Percentiles rank a stretch among this genome's conserved stretches.
phyloP scores from a whole-genome alignment of 2,888 invertebrate genomes.

The Steromphala cineraria region DNA sequence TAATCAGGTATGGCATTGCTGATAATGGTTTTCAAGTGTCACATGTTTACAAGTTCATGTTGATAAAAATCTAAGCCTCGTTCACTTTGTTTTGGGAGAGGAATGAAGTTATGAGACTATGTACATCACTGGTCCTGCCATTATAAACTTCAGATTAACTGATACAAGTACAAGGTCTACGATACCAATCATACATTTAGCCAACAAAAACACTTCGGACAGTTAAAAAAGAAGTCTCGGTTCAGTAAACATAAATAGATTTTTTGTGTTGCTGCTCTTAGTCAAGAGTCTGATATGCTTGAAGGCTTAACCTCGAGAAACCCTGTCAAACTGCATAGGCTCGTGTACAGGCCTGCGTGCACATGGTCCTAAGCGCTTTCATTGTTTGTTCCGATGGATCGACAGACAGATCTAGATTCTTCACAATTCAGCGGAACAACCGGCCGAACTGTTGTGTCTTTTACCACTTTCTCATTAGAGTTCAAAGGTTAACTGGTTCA shows the following conservation, averaged over 20 bases:
- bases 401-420: background rate
- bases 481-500: slow-evolving; percentile 72
- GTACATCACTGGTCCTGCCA: slow-evolving; percentile 19
- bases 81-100: background rate
- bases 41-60: background rate
- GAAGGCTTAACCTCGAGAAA: background rate
- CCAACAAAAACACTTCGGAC: slow-evolving; percentile 11
- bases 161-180: background rate
- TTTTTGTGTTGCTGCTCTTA: background rate
- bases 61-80: background rate
- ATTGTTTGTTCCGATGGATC: background rate
- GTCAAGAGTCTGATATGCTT: slow-evolving; percentile 11
- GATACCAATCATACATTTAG: background rate
- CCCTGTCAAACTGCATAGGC: background rate
- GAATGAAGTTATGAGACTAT: slow-evolving; percentile 17
- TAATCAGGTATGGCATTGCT: no score
- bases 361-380: background rate
- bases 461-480: background rate
- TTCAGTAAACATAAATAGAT: slow-evolving; percentile 18
- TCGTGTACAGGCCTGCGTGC: background rate
- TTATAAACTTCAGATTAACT: slow-evolving; percentile 16
- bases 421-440: background rate
- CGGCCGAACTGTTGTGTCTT: background rate
- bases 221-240: background rate
- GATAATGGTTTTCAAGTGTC: no score